Conservation (phyloP, 2,888 invertebrate genomes). For the Netelia melanura region DNA sequence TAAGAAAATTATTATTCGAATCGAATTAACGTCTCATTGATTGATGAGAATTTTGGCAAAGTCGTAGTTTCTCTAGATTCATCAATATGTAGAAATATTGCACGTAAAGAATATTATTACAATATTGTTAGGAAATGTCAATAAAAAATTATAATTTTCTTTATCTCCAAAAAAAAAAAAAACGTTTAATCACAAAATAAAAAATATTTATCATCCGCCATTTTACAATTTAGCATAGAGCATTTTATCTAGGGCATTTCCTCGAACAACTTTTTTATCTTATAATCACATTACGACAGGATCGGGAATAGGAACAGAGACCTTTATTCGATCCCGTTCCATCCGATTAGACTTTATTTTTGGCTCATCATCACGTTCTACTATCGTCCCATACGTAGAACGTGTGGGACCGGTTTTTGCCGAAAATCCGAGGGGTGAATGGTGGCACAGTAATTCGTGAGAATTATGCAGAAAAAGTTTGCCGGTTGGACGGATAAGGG, state of each 20-base stretch:
- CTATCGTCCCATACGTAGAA: not conserved
- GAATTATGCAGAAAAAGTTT: conserved; percentile 59
- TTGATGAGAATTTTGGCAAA: conserved; percentile 24
- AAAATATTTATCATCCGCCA: no score
- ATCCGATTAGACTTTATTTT: conserved; percentile 42
- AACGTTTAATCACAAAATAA: no score
- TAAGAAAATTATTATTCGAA: conserved; percentile 64
- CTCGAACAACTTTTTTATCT: conserved; percentile 23
- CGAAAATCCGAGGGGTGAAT: conserved; percentile 12
- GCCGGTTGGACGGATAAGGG: conserved; percentile 22
- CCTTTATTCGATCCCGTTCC: conserved; percentile 58
- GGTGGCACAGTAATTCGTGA: conserved; percentile 48
- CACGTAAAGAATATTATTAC: no score
- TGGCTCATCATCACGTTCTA: conserved; percentile 15
- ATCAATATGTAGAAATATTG: no score
- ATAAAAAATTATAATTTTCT: no score
- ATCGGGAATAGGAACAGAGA: conserved; percentile 50
- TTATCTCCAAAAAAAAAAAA: no score
- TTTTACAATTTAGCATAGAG: not conserved
- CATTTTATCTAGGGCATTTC: conserved; percentile 11
- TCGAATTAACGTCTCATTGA: conserved; percentile 69
- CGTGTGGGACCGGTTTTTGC: conserved; percentile 7
- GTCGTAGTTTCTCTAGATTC: not conserved
- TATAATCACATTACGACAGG: conserved; percentile 36
- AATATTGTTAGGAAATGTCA: no score